phyloP scores from a whole-genome alignment of 1,140 invertebrate species.

The Conus betulinus region DNA sequence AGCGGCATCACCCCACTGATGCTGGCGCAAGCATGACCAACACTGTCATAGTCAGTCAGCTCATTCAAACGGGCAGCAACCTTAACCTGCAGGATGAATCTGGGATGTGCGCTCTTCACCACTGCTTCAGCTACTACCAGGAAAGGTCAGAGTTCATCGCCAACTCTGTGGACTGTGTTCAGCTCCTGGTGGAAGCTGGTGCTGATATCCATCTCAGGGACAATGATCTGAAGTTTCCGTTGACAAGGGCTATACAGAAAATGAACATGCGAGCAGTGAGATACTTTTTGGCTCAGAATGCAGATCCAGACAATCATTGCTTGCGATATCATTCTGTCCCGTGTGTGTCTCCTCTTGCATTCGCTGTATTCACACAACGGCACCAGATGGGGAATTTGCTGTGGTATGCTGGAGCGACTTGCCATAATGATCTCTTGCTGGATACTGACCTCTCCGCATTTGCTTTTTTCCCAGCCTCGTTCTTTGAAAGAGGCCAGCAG shows the following conservation, averaged over 20 bases:
- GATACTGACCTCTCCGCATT: not conserved
- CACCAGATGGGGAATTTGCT: not conserved
- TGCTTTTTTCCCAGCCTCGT: not conserved
- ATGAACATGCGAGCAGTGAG: not conserved
- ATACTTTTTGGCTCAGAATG: slow-evolving; percentile 9
- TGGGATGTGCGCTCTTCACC: slow-evolving; percentile 17
- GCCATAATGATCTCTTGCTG: not conserved
- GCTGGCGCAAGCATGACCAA: slow-evolving; percentile 10
- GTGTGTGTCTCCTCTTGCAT: not conserved
- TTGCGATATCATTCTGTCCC: not conserved
- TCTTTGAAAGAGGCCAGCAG: not conserved
- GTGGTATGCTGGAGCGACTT: not conserved
- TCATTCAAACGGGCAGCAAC: not conserved
- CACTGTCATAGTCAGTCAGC: not conserved
- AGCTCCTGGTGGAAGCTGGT: not conserved
- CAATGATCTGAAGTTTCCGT: not conserved
- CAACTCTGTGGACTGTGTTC: slow-evolving; percentile 1
- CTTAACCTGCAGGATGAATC: not conserved
- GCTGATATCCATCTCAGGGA: not conserved
- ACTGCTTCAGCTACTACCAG: slow-evolving; percentile 29
- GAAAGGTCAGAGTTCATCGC: not conserved
- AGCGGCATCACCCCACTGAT: not conserved
- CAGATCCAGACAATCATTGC: not conserved
- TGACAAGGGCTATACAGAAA: not conserved
- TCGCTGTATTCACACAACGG: not conserved